phyloP scores from a whole-genome alignment of 2,888 invertebrate genomes.

The Neoitamus cyanurus region DNA sequence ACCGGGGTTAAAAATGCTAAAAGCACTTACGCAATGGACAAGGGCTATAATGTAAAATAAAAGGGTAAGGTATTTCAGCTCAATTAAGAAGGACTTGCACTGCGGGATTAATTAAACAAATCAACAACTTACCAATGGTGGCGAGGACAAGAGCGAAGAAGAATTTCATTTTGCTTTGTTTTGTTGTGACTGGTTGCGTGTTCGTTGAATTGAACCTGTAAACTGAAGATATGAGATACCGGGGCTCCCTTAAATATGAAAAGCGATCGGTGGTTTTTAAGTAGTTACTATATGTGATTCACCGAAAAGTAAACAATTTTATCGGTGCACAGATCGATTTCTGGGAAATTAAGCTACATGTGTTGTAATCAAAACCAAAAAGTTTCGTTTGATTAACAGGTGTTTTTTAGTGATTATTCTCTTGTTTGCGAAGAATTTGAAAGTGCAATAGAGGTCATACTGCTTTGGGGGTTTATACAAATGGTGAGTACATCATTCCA shows the following conservation, averaged over 20 bases:
- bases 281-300: no score
- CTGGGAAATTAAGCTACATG: neutral
- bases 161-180: neutral
- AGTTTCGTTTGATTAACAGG: neutral
- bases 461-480: neutral
- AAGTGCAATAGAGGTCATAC: neutral
- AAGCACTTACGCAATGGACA: neutral
- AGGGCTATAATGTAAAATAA: neutral
- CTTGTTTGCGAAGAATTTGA: neutral
- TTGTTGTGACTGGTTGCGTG: neutral
- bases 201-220: neutral
- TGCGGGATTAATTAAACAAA: neutral
- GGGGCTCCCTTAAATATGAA: neutral
- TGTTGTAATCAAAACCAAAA: no score
- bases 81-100: neutral
- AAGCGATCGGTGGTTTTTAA: neutral
- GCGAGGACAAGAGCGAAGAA: neutral
- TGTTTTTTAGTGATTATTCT: neutral
- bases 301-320: neutral
- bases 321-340: neutral
- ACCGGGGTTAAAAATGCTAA: no score
- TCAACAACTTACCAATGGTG: neutral
- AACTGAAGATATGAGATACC: neutral
- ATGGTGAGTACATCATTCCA: neutral
- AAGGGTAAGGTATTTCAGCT: neutral